These are phyloP conservation scores for Brachyalestes nurse DNA, from an alignment of 2,797 vertebrate species.

Conservation along the genomic window DNA sequence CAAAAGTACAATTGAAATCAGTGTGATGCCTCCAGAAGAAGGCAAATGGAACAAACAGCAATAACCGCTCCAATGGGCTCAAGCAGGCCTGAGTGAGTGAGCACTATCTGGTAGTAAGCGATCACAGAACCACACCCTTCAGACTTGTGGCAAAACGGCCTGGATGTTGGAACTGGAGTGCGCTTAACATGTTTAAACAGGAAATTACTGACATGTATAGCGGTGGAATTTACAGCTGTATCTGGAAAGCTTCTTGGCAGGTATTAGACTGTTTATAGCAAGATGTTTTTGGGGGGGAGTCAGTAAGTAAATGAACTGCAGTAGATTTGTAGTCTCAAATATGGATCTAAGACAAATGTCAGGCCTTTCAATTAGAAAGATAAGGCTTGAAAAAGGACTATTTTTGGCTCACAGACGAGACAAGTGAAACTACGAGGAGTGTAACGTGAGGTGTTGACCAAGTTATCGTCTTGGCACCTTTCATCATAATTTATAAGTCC, in stretches of 20 bases:
- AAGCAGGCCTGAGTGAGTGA: slow-evolving; percentile 2
- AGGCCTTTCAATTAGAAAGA: not conserved
- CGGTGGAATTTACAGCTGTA: slow-evolving; percentile 11
- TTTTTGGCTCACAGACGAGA: not conserved
- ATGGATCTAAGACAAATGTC: not conserved
- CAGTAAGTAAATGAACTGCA: slow-evolving; percentile 12
- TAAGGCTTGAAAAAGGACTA: not conserved
- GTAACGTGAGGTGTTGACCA: not conserved
- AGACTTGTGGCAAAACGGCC: not conserved
- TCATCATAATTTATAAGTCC: not conserved
- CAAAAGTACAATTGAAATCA: slow-evolving; percentile 55
- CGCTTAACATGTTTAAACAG: slow-evolving; percentile 39
- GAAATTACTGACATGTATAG: slow-evolving; percentile 45
- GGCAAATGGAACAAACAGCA: slow-evolving; percentile 52
- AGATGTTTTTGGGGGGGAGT: not conserved
- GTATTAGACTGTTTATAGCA: slow-evolving; percentile 22
- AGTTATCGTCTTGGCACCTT: not conserved
- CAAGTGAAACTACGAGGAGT: not conserved
- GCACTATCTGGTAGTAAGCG: slow-evolving; percentile 9
- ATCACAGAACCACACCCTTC: slow-evolving; percentile 24
- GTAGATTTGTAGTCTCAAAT: not conserved
- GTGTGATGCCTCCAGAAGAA: slow-evolving; percentile 48
- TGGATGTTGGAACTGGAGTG: not conserved
- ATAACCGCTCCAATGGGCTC: slow-evolving; percentile 9
- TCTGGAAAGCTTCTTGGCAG: slow-evolving; percentile 1